phyloP scores from a whole-genome alignment of 2,113 vertebrate genomes.

The Oreotrochilus melanogaster region DNA sequence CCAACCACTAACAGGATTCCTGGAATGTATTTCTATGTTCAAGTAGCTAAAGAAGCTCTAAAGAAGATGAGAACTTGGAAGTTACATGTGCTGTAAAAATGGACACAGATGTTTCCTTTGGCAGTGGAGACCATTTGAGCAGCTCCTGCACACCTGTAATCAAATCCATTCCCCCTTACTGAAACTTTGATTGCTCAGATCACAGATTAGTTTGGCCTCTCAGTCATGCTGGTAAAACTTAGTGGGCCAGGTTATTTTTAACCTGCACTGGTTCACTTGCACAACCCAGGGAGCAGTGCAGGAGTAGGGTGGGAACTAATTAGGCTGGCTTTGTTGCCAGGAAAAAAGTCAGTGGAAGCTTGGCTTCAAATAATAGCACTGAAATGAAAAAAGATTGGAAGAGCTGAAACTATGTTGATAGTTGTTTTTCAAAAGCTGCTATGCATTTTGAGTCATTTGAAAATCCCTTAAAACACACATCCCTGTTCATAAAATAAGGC shows the following conservation, averaged over 20 bases:
- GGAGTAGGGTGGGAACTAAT: background rate
- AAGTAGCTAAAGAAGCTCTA: background rate
- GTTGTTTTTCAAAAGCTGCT: background rate
- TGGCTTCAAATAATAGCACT: background rate
- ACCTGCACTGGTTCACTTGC: background rate
- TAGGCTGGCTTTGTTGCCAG: background rate
- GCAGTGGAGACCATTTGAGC: background rate
- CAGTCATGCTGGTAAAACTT: background rate
- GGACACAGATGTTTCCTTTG: background rate
- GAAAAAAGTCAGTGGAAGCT: background rate
- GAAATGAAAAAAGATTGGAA: background rate
- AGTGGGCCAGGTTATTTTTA: constrained; percentile 25
- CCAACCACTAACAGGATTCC: background rate
- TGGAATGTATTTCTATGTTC: background rate
- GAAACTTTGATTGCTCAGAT: background rate
- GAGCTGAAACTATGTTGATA: background rate
- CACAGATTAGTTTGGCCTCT: background rate
- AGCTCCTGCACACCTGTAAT: background rate
- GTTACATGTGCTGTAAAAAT: background rate
- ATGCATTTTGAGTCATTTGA: background rate
- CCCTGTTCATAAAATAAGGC: background rate
- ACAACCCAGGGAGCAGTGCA: background rate
- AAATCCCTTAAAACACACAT: background rate
- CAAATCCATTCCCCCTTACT: background rate
- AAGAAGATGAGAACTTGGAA: background rate